Conservation (phyloP, 37 sponge, comb jelly and placozoan species). For the Eunapius fragilis region DNA sequence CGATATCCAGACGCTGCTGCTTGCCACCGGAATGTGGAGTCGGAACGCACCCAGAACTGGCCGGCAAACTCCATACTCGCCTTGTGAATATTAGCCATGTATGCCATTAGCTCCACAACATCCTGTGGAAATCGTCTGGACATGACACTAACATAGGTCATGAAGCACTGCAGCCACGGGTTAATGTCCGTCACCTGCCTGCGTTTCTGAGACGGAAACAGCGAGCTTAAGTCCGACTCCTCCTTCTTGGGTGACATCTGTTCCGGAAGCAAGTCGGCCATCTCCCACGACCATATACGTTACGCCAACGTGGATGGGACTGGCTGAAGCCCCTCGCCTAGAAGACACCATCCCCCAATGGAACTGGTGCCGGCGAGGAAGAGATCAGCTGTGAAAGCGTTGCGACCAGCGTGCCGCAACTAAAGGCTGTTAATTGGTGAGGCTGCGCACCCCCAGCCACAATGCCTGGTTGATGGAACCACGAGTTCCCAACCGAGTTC, state of each 20-base stretch:
- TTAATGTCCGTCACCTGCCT: neutral
- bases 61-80: slow-evolving; percentile 17
- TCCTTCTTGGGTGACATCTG: too few species aligned
- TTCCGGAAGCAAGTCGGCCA: too few species aligned
- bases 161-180: slow-evolving; percentile 18
- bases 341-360: too few species aligned
- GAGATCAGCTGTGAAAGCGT: neutral
- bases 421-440: neutral
- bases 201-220: too few species aligned
- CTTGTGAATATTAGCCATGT: neutral
- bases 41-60: slow-evolving; percentile 8
- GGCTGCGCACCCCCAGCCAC: neutral
- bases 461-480: too few species aligned
- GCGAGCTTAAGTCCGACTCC: too few species aligned
- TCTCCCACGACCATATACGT: too few species aligned
- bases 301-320: too few species aligned
- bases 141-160: neutral
- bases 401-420: neutral
- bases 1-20: neutral
- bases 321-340: too few species aligned
- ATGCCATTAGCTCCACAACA: slow-evolving; percentile 7
- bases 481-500: neutral
- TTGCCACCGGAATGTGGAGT: slow-evolving; percentile 11
- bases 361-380: neutral
- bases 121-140: neutral